Percentiles rank a stretch among this genome's conserved stretches.
Evolutionary conservation across 2,113 vertebrate species (phyloP).

Genomic region (Notothenia rossii): DNA sequence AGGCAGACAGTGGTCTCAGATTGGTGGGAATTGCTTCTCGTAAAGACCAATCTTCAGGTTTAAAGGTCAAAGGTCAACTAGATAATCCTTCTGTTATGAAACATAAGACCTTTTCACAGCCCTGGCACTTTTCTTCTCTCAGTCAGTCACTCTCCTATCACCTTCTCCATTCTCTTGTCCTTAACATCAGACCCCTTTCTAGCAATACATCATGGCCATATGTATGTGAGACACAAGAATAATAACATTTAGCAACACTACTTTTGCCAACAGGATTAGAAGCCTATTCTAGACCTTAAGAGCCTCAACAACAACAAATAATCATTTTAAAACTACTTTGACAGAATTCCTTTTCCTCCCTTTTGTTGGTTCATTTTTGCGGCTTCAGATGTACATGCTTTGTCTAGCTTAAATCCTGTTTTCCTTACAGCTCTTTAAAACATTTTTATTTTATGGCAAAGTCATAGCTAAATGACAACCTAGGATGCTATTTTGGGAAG

Average conservation of each 20-base stretch:
- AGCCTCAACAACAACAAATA: neutral
- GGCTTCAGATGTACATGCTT: neutral
- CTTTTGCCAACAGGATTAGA: slow-evolving; percentile 1
- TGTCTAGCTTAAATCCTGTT: neutral
- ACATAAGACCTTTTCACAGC: slow-evolving; percentile 58
- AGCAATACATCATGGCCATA: no score
- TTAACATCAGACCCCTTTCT: neutral
- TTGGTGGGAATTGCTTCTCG: slow-evolving; percentile 71
- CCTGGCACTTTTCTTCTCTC: slow-evolving; percentile 20
- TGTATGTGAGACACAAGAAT: no score
- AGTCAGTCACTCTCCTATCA: slow-evolving; percentile 7
- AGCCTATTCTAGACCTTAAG: neutral
- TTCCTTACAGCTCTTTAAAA: slow-evolving; percentile 2
- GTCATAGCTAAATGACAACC: neutral
- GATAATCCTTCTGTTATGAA: slow-evolving; percentile 79
- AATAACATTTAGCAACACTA: neutral
- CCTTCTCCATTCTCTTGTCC: neutral
- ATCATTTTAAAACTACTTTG: neutral
- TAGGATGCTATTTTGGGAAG: neutral
- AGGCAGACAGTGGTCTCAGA: slow-evolving; percentile 69
- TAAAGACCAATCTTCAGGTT: slow-evolving; percentile 54
- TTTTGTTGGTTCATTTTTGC: neutral
- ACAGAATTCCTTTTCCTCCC: neutral
- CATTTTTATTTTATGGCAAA: neutral
- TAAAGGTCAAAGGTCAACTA: slow-evolving; percentile 72